phyloP scores from a whole-genome alignment of 1,140 invertebrate species.

The Listronotus bonariensis region DNA sequence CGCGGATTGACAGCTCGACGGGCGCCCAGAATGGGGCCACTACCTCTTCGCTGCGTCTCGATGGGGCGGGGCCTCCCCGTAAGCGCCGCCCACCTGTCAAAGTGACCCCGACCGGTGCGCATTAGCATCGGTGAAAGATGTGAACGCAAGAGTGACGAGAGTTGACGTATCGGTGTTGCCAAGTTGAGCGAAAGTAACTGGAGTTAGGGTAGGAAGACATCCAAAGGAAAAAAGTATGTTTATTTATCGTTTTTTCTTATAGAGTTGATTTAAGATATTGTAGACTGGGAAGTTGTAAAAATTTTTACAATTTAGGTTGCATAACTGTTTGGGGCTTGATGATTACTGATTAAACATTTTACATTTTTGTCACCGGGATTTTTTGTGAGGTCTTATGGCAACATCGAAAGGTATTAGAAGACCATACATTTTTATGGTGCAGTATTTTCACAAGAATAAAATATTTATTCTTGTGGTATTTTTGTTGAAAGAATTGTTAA shows the following conservation, averaged over 20 bases:
- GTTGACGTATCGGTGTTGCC: constrained; percentile 51
- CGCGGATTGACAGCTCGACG: constrained; percentile 36
- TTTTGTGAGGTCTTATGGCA: background rate
- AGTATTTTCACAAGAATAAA: no score
- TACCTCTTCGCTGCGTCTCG: constrained; percentile 27
- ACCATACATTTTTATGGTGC: constrained; percentile 12
- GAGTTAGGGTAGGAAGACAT: no score
- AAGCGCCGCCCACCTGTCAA: constrained; percentile 54
- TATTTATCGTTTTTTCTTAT: no score
- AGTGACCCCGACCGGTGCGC: constrained; percentile 55
- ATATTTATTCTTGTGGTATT: no score
- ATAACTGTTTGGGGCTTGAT: no score
- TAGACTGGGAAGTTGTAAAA: no score
- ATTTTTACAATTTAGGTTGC: no score
- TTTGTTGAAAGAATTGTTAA: no score
- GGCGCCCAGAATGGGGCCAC: constrained; percentile 35
- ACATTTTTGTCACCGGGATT: background rate
- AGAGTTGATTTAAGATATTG: no score
- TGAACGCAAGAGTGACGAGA: constrained; percentile 54
- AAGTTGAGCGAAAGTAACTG: background rate
- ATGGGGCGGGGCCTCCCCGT: constrained; percentile 38
- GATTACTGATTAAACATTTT: background rate
- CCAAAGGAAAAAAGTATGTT: no score
- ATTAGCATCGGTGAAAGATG: constrained; percentile 48
- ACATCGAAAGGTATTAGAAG: constrained; percentile 2